Base-by-base conservation (phyloP, 2,888 invertebrate species). In the Troides helena region DNA sequence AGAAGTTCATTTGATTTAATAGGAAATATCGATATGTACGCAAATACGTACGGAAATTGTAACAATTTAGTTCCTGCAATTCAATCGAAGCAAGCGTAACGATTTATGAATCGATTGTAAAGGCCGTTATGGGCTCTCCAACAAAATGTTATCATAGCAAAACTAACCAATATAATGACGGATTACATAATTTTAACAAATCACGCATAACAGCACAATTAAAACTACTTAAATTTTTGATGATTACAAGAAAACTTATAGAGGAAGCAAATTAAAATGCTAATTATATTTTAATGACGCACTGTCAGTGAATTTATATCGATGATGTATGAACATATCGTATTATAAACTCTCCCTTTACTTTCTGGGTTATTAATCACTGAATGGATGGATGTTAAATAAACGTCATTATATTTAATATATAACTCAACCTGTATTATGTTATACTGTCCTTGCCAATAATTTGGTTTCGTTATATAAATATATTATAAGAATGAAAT, bases 51-150 rank as follows among this genome's bases (percentile, higher is more conserved):
- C 50, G 66, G 60, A 60, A 30, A 30, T 50, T 23, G 36, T 60
- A 58, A 21, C 10, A 58, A 3, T 58, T 65, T 57, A 53, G 21
- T 65, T 58, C 43, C n/a, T 36, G 58, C 43, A 58, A 18, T 65
- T 65, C 53, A 53, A 53, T 5, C 10, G 23, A 21, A 23, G 23
- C 57, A 58, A 58, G 23, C 57, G 23, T 23, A 58, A 25, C 57
- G 10, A 58, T 58, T 58, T 53, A n/a, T 53, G 18, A 53, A 53
- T 53, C 18, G 53, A 5, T n/a, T n/a, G 59, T 23, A 23, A 59
- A 59, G 59, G 17, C 59, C 30, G 17, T 25, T 30, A 59, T 59
- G 17, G 30, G 30, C 25, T 59, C 59, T 17, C n/a, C 10, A 36
- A 36, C n/a, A 39, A 60, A 36, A 60, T 60, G 18, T 36, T 60